Conservation (phyloP, 2,797 vertebrate species). For the Rhynchonycteris naso region DNA sequence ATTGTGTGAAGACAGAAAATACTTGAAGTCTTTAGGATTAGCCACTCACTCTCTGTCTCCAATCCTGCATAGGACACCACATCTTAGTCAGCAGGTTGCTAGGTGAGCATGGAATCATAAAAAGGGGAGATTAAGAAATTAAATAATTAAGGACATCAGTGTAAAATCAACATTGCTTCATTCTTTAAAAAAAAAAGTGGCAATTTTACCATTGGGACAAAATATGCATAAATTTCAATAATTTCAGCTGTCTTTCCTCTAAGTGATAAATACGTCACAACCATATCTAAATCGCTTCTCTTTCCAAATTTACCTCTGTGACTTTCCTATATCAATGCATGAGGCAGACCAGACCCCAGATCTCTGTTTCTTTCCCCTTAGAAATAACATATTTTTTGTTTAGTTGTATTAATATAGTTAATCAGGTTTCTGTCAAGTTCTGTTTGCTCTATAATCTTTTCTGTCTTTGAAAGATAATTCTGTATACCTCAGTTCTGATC, state of each 20-base stretch:
- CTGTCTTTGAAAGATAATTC: constrained; percentile 40
- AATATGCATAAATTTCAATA: neutral
- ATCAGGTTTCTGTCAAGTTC: constrained; percentile 22
- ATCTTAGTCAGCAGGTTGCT: neutral
- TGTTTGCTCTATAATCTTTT: constrained; percentile 32
- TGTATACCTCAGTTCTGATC: neutral
- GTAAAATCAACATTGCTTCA: neutral
- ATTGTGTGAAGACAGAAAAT: neutral
- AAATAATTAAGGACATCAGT: neutral
- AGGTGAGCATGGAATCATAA: constrained; percentile 9
- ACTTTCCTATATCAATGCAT: neutral
- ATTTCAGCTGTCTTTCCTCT: neutral
- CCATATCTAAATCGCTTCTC: neutral
- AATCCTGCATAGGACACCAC: neutral
- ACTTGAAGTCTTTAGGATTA: neutral
- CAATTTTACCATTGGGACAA: neutral
- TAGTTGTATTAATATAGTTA: neutral
- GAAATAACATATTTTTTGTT: constrained; percentile 15
- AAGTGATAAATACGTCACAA: neutral
- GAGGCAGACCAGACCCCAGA: neutral
- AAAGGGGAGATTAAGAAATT: neutral
- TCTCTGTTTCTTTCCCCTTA: neutral
- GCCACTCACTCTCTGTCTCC: neutral
- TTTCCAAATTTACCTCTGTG: neutral
- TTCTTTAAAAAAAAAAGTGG: neutral